A percentile compares a stretch with the other conserved stretches of the same genome.
These are phyloP conservation scores for Luperina testacea DNA, from an alignment of 2,888 invertebrate species.

Conservation along the genomic window DNA sequence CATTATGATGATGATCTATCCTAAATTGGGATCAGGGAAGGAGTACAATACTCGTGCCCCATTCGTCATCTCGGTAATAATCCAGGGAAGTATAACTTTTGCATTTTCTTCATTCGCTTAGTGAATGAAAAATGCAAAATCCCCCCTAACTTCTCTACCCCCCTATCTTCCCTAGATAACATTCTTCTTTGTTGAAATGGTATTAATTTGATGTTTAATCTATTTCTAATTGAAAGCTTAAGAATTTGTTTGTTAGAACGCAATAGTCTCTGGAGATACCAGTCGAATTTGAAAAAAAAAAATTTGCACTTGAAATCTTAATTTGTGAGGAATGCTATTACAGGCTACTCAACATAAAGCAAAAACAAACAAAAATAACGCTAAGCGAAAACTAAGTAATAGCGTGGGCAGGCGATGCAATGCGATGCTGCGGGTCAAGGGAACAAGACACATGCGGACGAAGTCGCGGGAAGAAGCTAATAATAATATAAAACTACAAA, in stretches of 20 bases:
- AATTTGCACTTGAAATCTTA: not conserved
- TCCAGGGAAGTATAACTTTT: no score
- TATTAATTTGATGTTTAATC: no score
- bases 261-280: not conserved
- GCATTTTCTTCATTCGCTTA: no score
- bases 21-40: no score
- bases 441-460: not conserved
- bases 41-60: no score
- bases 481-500: not conserved
- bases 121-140: not conserved
- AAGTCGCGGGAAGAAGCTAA: not conserved
- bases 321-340: not conserved
- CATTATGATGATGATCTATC: no score
- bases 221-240: no score
- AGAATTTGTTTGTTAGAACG: no score
- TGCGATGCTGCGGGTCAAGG: not conserved
- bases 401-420: not conserved
- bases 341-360: not conserved
- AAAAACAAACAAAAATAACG: not conserved
- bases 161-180: not conserved
- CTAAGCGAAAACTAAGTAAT: not conserved
- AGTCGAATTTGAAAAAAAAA: not conserved
- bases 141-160: no score
- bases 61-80: no score
- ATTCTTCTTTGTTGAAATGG: not conserved